Base-by-base conservation (phyloP, 2,797 vertebrate species). In the Phalloptychus januarius region DNA sequence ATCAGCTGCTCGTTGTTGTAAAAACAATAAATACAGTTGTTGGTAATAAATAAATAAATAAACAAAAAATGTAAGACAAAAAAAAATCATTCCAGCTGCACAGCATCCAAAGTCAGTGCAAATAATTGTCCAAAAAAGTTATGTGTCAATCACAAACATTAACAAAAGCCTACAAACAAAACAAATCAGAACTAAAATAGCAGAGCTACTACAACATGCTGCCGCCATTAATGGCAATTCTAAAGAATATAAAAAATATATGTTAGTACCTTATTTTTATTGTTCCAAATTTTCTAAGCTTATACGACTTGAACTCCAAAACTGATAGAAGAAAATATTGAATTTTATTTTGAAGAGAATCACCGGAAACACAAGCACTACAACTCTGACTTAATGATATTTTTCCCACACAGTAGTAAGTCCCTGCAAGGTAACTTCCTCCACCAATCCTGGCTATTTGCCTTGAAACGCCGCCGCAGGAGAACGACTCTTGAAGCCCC, bases 351-450 rank as follows among this genome's bases (percentile, higher is more conserved):
- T 93, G 92, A 90, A 92, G 86, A 0, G 0, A 0, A 0, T 3
- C 0, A 70, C 92, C 93, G 94, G 94, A 89, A 94, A 75, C 48
- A 0, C 2, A 0, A 10, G 12, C 4, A 0, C 25, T 23, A 78
- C 67, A 45, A 28, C 67, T 89, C 82, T 85, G 80, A 71, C 92
- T 89, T 85, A 74, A 86, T 76, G 87, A 38, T 75, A 42, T 18
- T 75, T 77, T 83, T 1, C 67, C 25, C 40, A 70, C 75, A 70
- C 83, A 74, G 71, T 58, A 83, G 72, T 50, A 80, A 92, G 82
- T 86, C 79, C 87, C 83, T 54, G 74, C 79, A 85, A 87, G 90
- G 90, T 87, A 88, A 92, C 91, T 93, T 93, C 92, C 91, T 93
- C 85, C 89, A 86, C 86, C 85, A 79, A 74, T 84, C 85, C 79